These are phyloP conservation scores for Coptodon rendalli DNA, from an alignment of 2,113 vertebrate species.

Conservation along the genomic window DNA sequence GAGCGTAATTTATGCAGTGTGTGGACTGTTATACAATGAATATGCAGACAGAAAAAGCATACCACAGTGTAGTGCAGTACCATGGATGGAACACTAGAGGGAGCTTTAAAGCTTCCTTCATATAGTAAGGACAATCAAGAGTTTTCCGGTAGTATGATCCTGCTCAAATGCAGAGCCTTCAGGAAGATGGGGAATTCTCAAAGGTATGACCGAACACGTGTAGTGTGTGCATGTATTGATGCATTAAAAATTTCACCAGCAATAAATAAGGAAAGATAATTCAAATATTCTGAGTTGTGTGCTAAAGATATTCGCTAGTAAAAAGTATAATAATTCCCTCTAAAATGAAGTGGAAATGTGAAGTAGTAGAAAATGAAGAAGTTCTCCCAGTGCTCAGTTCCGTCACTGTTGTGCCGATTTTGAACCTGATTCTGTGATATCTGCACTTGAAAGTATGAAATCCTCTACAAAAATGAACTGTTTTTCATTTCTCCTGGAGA, in stretches of 20 bases:
- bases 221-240: not conserved
- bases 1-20: not conserved
- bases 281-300: not conserved
- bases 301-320: not conserved
- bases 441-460: not conserved
- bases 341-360: not conserved
- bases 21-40: not conserved
- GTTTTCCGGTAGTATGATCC: not conserved
- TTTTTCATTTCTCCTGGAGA: not conserved
- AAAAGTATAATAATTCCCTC: not conserved
- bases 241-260: not conserved
- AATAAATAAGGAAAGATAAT: not conserved
- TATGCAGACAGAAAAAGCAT: not conserved
- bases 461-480: not conserved
- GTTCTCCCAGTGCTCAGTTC: not conserved
- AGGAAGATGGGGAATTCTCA: not conserved
- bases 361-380: not conserved
- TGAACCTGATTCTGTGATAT: not conserved
- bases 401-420: not conserved
- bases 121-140: not conserved
- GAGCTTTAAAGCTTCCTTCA: not conserved
- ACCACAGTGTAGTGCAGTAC: not conserved
- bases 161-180: not conserved
- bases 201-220: not conserved
- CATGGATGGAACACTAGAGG: conserved; percentile 33